These are phyloP conservation scores for Heterocephalus glaber DNA, from an alignment of 2,113 vertebrate genomes.

Conservation along the genomic window DNA sequence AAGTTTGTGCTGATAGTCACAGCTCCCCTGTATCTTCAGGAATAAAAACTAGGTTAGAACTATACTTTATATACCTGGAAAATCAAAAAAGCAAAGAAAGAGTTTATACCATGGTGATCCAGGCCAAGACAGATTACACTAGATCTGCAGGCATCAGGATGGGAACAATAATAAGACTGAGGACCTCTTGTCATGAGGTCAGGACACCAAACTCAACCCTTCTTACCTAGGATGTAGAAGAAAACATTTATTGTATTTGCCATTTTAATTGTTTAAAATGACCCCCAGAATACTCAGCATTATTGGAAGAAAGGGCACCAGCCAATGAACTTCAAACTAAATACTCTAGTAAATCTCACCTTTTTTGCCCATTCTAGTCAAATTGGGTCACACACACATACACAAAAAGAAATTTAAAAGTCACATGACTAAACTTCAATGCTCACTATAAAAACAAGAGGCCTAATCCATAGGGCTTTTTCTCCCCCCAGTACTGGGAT, in stretches of 20 bases:
- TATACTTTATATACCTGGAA: slow-evolving; percentile 29
- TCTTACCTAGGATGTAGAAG: neutral
- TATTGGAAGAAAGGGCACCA: neutral
- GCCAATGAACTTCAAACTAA: neutral
- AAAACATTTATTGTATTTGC: neutral
- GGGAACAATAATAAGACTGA: neutral
- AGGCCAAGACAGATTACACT: neutral
- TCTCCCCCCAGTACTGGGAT: neutral
- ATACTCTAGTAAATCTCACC: neutral
- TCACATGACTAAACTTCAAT: slow-evolving; percentile 16
- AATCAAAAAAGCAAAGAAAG: neutral
- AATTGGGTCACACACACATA: too few relatives aligned
- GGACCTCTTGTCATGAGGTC: neutral
- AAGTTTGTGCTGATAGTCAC: neutral
- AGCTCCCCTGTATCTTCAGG: neutral
- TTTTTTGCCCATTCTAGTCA: neutral
- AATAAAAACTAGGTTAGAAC: slow-evolving; percentile 19
- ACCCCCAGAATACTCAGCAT: neutral
- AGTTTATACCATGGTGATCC: neutral
- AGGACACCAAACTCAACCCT: neutral
- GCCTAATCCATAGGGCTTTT: neutral
- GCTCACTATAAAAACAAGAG: neutral
- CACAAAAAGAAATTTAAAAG: neutral
- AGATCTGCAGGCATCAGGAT: neutral
- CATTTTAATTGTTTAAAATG: neutral